A percentile compares a stretch with the other conserved stretches of the same genome.
Conservation (phyloP, 2,888 invertebrate genomes). For the Torymus auratus region DNA sequence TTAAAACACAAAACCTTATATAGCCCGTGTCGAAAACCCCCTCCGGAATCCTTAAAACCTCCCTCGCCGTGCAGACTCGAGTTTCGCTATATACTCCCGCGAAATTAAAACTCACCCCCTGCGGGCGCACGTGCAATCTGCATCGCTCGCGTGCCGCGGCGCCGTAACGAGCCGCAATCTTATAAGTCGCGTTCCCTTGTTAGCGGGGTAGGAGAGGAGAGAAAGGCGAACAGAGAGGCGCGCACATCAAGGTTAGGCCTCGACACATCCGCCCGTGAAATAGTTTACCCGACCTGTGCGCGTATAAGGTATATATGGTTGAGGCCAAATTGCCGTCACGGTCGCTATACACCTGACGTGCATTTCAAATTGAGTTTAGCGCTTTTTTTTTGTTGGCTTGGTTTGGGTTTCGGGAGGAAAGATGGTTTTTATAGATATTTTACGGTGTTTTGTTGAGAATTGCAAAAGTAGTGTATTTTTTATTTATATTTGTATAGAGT, state of each 20-base stretch:
- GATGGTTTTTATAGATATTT: neutral
- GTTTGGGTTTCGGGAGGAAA: neutral
- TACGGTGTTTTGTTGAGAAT: neutral
- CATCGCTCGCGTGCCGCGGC: conserved; percentile 25
- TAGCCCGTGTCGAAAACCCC: too few species aligned
- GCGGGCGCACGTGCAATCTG: neutral
- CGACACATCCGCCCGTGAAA: conserved; percentile 41
- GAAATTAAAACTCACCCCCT: too few species aligned
- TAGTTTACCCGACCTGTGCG: conserved; percentile 22
- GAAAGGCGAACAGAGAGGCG: neutral
- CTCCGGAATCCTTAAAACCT: too few species aligned
- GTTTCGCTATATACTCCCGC: too few species aligned
- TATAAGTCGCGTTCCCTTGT: conserved; percentile 49
- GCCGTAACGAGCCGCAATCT: conserved; percentile 40
- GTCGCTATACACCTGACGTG: neutral
- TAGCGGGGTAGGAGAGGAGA: neutral
- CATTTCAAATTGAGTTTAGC: conserved; percentile 8
- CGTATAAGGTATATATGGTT: neutral
- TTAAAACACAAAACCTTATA: too few species aligned
- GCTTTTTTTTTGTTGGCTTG: too few species aligned
- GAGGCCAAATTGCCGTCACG: conserved; percentile 29
- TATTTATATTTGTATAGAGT: too few species aligned
- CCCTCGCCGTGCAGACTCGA: too few species aligned
- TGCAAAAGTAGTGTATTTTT: too few species aligned
- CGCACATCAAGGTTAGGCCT: conserved; percentile 34